A percentile compares a stretch with the other conserved stretches of the same genome.
phyloP scores from a whole-genome alignment of 2,888 invertebrate genomes.

The Oxycera nigricornis region DNA sequence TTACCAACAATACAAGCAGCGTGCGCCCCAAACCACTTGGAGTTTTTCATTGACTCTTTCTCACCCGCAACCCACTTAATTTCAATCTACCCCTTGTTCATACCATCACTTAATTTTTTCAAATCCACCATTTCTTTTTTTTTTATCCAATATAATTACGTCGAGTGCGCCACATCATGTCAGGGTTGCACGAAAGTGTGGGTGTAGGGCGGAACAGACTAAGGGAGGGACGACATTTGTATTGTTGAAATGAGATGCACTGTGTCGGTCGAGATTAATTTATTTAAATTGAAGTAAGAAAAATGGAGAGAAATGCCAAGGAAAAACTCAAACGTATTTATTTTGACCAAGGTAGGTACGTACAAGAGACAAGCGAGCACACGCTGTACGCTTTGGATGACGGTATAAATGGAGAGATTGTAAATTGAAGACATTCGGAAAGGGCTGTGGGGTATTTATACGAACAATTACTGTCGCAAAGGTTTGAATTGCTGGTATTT shows the following conservation, averaged over 20 bases:
- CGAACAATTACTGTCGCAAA: too few relatives aligned
- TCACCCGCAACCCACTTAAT: background rate
- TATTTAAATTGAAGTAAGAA: slow-evolving; percentile 43
- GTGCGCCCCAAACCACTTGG: background rate
- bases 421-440: background rate
- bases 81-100: background rate
- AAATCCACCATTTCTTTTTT: slow-evolving; percentile 16
- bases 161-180: slow-evolving; percentile 16
- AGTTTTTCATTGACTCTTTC: background rate
- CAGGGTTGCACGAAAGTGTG: background rate
- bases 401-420: background rate
- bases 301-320: background rate
- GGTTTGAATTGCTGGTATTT: too few relatives aligned
- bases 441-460: too few relatives aligned
- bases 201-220: background rate
- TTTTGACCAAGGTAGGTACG: slow-evolving; percentile 24
- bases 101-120: slow-evolving; percentile 11
- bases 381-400: background rate
- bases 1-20: too few relatives aligned
- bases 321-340: slow-evolving; percentile 33
- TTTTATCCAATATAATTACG: slow-evolving; percentile 18
- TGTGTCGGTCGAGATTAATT: slow-evolving; percentile 42
- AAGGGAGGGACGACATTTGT: background rate
- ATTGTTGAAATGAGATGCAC: slow-evolving; percentile 42
- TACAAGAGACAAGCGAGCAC: slow-evolving; percentile 1